These are phyloP conservation scores for Siniperca undulata DNA, from an alignment of 2,797 vertebrate genomes.

Conservation along the genomic window DNA sequence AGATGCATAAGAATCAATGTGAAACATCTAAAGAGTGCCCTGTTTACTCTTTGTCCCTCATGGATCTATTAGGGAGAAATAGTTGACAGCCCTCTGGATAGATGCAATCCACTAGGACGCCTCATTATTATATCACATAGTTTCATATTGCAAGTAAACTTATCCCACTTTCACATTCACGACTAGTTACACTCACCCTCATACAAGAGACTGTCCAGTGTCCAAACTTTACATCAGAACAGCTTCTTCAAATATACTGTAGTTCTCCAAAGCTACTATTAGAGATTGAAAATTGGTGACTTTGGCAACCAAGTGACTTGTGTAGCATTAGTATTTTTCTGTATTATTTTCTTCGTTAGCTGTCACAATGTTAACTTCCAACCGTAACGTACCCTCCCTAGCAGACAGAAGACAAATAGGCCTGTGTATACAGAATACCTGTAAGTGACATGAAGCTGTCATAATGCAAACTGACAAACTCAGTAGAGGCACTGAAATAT, in stretches of 20 bases:
- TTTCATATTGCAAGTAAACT: slow-evolving; percentile 23
- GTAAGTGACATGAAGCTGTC: slow-evolving; percentile 8
- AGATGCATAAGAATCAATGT: slow-evolving; percentile 9
- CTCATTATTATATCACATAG: slow-evolving; percentile 33
- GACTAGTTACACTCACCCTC: slow-evolving; percentile 8
- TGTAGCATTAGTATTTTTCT: background rate
- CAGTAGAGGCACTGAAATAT: background rate
- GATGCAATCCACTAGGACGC: slow-evolving; percentile 11
- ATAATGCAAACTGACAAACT: slow-evolving; percentile 20
- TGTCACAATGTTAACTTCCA: slow-evolving; percentile 11
- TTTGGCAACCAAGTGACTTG: slow-evolving; percentile 2
- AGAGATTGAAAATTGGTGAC: background rate
- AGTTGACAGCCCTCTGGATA: slow-evolving; percentile 15
- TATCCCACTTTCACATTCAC: slow-evolving; percentile 20
- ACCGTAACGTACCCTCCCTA: background rate
- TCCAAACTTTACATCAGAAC: slow-evolving; percentile 13
- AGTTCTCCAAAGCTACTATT: slow-evolving; percentile 1
- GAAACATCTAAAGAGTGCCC: slow-evolving; percentile 20
- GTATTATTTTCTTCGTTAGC: background rate
- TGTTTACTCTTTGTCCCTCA: slow-evolving; percentile 30
- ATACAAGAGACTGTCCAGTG: background rate
- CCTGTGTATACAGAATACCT: slow-evolving; percentile 16
- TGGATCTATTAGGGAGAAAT: slow-evolving; percentile 50
- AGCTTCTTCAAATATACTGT: background rate
- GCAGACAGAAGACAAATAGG: slow-evolving; percentile 25